Evolutionary conservation across 1,140 invertebrate species (phyloP).

Genomic region (Conus betulinus): DNA sequence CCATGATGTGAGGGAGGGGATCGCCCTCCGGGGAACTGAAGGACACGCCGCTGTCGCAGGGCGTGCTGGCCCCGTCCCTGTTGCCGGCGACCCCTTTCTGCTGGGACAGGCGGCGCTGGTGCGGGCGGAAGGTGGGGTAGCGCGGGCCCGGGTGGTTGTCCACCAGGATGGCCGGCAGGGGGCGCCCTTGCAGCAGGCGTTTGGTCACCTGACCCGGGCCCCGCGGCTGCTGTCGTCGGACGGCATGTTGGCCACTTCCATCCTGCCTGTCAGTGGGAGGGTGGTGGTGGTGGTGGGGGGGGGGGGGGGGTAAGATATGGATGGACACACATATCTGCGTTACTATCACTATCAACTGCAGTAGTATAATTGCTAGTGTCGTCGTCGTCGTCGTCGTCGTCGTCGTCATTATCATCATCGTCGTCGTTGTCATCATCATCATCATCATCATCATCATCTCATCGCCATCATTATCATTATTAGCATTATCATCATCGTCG

Average conservation of each 20-base stretch:
- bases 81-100: not conserved
- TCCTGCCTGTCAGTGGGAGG: not conserved
- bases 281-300: not conserved
- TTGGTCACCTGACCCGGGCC: slow-evolving; percentile 1
- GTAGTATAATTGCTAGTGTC: no score
- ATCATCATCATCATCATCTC: no score
- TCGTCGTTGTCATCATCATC: no score
- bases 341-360: no score
- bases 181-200: slow-evolving; percentile 17
- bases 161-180: slow-evolving; percentile 24
- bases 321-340: not conserved
- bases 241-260: slow-evolving; percentile 19
- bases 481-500: no score
- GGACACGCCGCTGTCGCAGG: slow-evolving; percentile 22
- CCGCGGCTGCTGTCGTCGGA: not conserved
- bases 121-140: slow-evolving; percentile 17
- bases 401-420: no score
- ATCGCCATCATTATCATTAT: no score
- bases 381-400: no score
- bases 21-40: slow-evolving; percentile 19
- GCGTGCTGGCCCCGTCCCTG: slow-evolving; percentile 6
- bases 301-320: not conserved
- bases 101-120: slow-evolving; percentile 17
- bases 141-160: slow-evolving; percentile 15
- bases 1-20: not conserved